Percentiles rank a stretch among this genome's conserved stretches.
Evolutionary conservation across 2,113 vertebrate genomes (phyloP).

Genomic region (Phylloscopus trochiloides): DNA sequence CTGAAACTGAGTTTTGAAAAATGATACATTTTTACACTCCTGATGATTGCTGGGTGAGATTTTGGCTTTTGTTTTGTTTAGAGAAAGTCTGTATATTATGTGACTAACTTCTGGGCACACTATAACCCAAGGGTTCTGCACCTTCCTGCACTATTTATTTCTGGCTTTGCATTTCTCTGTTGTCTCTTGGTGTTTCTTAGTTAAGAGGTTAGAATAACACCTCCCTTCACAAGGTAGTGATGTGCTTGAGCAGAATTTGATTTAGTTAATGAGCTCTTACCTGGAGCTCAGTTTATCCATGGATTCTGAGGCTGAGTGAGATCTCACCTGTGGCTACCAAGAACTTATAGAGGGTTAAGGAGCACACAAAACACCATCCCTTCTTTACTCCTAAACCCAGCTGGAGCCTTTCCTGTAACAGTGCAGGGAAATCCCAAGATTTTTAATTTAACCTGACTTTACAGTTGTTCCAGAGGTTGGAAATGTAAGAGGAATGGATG

Average conservation of each 20-base stretch:
- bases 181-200: not conserved
- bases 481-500: not conserved
- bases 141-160: not conserved
- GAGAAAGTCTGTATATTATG: not conserved
- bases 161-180: not conserved
- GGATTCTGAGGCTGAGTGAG: not conserved
- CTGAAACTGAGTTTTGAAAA: not conserved
- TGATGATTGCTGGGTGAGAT: not conserved
- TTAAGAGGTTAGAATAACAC: not conserved
- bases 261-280: not conserved
- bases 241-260: not conserved
- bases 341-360: not conserved
- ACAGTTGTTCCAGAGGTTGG: not conserved
- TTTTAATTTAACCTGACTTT: not conserved
- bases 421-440: not conserved
- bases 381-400: not conserved
- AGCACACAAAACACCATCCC: not conserved
- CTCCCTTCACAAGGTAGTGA: not conserved
- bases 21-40: accelerated
- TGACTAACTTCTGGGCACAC: not conserved
- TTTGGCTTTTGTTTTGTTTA: not conserved
- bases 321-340: not conserved
- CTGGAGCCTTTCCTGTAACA: not conserved
- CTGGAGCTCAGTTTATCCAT: not conserved
- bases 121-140: not conserved